phyloP scores from a whole-genome alignment of 2,797 vertebrate genomes.

The Carduelis carduelis region DNA sequence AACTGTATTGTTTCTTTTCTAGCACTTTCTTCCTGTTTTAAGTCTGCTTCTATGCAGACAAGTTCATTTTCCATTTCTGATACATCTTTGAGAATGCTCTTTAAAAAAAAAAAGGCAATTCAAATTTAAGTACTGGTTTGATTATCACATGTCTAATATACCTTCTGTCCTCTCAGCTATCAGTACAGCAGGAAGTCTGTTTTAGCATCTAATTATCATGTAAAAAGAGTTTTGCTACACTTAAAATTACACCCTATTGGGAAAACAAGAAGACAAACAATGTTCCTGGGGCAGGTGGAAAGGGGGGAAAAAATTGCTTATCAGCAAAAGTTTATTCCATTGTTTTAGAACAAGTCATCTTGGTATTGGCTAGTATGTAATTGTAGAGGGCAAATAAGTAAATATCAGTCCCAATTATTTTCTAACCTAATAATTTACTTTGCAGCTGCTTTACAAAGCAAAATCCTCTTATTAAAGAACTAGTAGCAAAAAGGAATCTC shows the following conservation, averaged over 20 bases:
- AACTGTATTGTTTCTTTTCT: slow-evolving; percentile 52
- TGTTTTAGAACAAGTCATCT: neutral
- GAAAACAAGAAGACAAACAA: neutral
- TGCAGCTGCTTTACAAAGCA: neutral
- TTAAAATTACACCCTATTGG: neutral
- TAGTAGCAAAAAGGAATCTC: neutral
- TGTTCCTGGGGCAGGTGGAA: neutral
- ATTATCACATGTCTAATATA: neutral
- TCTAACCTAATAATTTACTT: neutral
- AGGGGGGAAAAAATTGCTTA: fast-evolving
- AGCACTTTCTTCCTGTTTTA: slow-evolving; percentile 65
- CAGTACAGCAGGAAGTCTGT: neutral
- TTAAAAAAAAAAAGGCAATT: neutral
- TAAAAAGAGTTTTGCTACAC: neutral
- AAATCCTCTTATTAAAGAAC: neutral
- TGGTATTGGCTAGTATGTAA: fast-evolving
- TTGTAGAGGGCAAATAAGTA: neutral
- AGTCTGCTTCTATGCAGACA: slow-evolving; percentile 32
- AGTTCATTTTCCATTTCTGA: slow-evolving; percentile 69
- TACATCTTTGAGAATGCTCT: slow-evolving; percentile 77
- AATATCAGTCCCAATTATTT: neutral
- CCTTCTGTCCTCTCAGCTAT: neutral
- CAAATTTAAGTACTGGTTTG: neutral
- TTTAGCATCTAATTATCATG: neutral
- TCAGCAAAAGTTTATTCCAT: neutral